Evolutionary conservation across 2,888 invertebrate genomes (phyloP).

Genomic region (Drosophila birchii): DNA sequence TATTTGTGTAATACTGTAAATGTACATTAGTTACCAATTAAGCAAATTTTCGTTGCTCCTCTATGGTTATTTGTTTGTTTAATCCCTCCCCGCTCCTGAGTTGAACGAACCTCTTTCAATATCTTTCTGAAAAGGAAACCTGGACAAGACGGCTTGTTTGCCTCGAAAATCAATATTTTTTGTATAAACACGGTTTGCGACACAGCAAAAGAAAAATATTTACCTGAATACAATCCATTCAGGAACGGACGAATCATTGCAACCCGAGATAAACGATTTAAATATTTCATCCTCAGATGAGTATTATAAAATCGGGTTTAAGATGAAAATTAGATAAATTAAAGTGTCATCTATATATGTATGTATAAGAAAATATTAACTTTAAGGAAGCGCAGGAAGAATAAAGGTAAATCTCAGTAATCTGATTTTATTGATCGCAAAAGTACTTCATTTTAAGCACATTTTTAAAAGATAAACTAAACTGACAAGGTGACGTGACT

Average conservation of each 20-base stretch:
- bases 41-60: neutral
- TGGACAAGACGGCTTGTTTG: slow-evolving; percentile 14
- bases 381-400: neutral
- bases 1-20: slow-evolving; percentile 1
- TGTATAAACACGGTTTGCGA: slow-evolving; percentile 52
- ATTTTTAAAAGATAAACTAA: slow-evolving; percentile 29
- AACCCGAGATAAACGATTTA: neutral
- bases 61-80: slow-evolving; percentile 3
- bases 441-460: neutral
- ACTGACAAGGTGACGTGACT: slow-evolving; percentile 74
- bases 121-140: slow-evolving; percentile 6
- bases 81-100: slow-evolving; percentile 18
- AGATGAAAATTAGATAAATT: neutral
- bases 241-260: neutral
- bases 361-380: neutral
- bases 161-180: slow-evolving; percentile 63
- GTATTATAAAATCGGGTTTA: neutral
- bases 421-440: slow-evolving; percentile 5
- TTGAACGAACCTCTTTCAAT: slow-evolving; percentile 58
- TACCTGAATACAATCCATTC: neutral
- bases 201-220: slow-evolving; percentile 14
- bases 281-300: no score
- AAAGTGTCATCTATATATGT: neutral
- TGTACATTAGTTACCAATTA: neutral
- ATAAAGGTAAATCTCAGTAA: no score